phyloP scores from a whole-genome alignment of 2,888 invertebrate species.

The Glaucopsyche alexis region DNA sequence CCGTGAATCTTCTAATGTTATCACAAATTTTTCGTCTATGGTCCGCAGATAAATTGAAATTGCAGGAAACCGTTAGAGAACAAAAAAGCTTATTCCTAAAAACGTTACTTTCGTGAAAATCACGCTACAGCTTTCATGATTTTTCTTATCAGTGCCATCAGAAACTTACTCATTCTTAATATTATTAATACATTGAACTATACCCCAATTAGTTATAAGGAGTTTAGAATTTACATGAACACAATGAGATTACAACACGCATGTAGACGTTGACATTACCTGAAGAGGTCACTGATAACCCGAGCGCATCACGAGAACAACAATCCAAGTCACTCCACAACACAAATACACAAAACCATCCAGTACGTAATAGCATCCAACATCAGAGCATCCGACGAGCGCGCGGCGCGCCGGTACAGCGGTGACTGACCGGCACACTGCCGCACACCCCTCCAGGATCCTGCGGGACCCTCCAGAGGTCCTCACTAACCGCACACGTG shows the following conservation, averaged over 20 bases:
- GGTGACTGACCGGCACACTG: constrained; percentile 79
- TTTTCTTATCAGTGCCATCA: too few species aligned
- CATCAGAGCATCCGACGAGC: constrained; percentile 52
- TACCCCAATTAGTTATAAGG: not conserved
- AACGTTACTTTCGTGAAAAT: too few species aligned
- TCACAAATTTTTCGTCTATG: too few species aligned
- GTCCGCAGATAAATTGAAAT: too few species aligned
- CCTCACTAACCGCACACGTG: constrained; percentile 54
- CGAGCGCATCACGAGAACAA: not conserved
- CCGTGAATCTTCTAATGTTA: too few species aligned
- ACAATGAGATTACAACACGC: not conserved
- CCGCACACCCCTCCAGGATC: constrained; percentile 72
- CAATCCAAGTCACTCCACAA: not conserved
- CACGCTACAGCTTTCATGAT: not conserved
- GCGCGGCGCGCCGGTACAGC: constrained; percentile 72
- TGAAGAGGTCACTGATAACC: constrained; percentile 12
- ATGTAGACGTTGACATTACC: constrained; percentile 5
- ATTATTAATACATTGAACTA: not conserved
- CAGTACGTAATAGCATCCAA: constrained; percentile 34
- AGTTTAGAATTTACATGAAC: not conserved
- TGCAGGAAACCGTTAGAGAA: too few species aligned
- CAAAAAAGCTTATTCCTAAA: too few species aligned
- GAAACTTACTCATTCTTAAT: too few species aligned
- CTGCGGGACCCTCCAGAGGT: constrained; percentile 73
- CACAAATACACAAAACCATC: constrained; percentile 35